phyloP scores from a whole-genome alignment of 2,113 vertebrate species.

The Ophthalmolycus amberensis region DNA sequence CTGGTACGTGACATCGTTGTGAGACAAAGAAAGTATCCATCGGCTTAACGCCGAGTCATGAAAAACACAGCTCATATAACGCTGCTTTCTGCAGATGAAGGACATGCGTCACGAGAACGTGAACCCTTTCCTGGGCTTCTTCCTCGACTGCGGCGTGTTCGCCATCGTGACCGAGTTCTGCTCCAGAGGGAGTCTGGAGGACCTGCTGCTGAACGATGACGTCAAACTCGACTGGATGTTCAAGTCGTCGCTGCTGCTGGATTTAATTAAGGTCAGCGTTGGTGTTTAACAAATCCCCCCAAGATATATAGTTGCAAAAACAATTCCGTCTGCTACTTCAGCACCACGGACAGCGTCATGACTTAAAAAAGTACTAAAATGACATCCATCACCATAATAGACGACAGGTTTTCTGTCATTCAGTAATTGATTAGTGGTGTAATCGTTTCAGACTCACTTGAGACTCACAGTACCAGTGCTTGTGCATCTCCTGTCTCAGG shows the following conservation, averaged over 20 bases:
- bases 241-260: constrained; percentile 85
- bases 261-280: constrained; percentile 83
- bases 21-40: neutral
- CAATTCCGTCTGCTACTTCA: too few species aligned
- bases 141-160: constrained; percentile 84
- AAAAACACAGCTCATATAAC: neutral
- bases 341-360: too few species aligned
- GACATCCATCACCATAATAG: neutral
- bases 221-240: constrained; percentile 90
- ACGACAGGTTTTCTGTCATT: neutral
- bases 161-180: constrained; percentile 87
- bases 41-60: too few species aligned
- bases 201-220: constrained; percentile 83
- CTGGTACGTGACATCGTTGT: constrained; percentile 61
- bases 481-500: constrained; percentile 59
- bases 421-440: neutral
- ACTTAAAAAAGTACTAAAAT: neutral
- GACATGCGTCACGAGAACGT: constrained; percentile 87
- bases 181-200: constrained; percentile 85
- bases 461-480: neutral
- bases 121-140: constrained; percentile 86
- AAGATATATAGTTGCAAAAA: too few species aligned
- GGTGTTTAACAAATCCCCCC: too few species aligned
- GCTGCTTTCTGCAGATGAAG: constrained; percentile 78
- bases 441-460: neutral